A percentile compares a stretch with the other conserved stretches of the same genome.
Conservation (phyloP, 2,888 invertebrate species). For the Athrips mouffetella region DNA sequence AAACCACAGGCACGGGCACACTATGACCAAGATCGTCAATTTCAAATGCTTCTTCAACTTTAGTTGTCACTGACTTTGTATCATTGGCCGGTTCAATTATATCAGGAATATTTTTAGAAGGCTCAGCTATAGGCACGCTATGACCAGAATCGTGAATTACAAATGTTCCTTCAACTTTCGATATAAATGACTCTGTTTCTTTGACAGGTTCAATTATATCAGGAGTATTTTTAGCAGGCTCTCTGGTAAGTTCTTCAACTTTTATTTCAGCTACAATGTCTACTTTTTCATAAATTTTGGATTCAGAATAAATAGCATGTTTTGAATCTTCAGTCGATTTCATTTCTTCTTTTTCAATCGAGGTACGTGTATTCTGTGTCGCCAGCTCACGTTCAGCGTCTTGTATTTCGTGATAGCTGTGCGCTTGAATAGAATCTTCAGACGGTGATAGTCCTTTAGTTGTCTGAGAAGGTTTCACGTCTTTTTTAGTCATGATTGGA, state of each 20-base stretch:
- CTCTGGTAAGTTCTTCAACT: background rate
- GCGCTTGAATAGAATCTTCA: too few species aligned
- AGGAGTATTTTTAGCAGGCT: slow-evolving; percentile 7
- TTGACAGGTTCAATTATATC: slow-evolving; percentile 16
- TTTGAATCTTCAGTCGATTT: background rate
- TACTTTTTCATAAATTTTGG: slow-evolving; percentile 27
- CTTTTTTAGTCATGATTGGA: background rate
- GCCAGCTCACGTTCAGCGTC: slow-evolving; percentile 41
- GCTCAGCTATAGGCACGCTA: slow-evolving; percentile 36
- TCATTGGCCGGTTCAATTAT: slow-evolving; percentile 17
- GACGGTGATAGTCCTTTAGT: too few species aligned
- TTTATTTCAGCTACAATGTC: slow-evolving; percentile 1
- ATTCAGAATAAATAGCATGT: slow-evolving; percentile 20
- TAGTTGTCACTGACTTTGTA: slow-evolving; percentile 11
- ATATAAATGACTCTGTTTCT: slow-evolving; percentile 12
- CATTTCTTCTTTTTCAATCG: slow-evolving; percentile 5
- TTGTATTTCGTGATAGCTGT: slow-evolving; percentile 44
- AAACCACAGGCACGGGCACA: slow-evolving; percentile 36
- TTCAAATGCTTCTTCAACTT: slow-evolving; percentile 39
- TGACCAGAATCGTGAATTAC: slow-evolving; percentile 47
- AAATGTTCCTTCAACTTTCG: slow-evolving; percentile 34
- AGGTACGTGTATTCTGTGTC: slow-evolving; percentile 14
- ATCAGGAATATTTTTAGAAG: slow-evolving; percentile 24
- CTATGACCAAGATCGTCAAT: slow-evolving; percentile 46
- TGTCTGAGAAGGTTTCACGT: too few species aligned